A percentile compares a stretch with the other conserved stretches of the same genome.
Conservation (phyloP, 2,888 invertebrate species). For the Esperia sulphurella region DNA sequence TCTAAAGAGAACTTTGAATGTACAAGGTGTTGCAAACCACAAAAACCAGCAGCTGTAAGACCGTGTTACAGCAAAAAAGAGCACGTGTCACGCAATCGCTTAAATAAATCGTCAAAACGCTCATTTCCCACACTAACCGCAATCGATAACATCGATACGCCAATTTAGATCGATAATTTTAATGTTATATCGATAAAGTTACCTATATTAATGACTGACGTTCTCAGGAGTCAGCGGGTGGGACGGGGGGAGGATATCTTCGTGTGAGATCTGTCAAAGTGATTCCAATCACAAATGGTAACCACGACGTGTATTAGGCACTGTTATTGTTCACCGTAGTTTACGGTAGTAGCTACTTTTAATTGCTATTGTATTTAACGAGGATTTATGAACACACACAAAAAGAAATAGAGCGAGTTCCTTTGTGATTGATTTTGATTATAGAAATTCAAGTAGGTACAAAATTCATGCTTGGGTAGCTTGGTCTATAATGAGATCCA, state of each 20-base stretch:
- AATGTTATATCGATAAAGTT: slow-evolving; percentile 19
- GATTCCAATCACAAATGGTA: slow-evolving; percentile 39
- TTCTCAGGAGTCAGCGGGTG: slow-evolving; percentile 66
- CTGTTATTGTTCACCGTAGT: slow-evolving; percentile 42
- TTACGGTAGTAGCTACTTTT: slow-evolving; percentile 26
- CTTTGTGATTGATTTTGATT: too few relatives aligned
- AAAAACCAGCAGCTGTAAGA: slow-evolving; percentile 8
- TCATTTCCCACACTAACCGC: slow-evolving; percentile 63
- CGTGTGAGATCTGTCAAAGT: slow-evolving; percentile 67
- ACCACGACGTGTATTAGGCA: slow-evolving; percentile 6
- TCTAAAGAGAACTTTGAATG: neutral
- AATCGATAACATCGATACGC: slow-evolving; percentile 54
- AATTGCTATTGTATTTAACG: slow-evolving; percentile 34
- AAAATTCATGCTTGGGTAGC: too few relatives aligned
- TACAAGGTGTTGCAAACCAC: slow-evolving; percentile 9
- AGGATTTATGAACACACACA: too few relatives aligned
- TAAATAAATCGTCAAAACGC: slow-evolving; percentile 28
- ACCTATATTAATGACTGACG: slow-evolving; percentile 55
- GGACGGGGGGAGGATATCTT: slow-evolving; percentile 59
- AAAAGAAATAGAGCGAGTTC: too few relatives aligned
- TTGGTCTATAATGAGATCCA: too few relatives aligned
- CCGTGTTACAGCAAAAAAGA: slow-evolving; percentile 21
- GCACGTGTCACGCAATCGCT: slow-evolving; percentile 25
- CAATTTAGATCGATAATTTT: slow-evolving; percentile 58
- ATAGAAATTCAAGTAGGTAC: too few relatives aligned